These are phyloP conservation scores for Catocala nupta DNA, from an alignment of 2,888 invertebrate species.

Conservation along the genomic window DNA sequence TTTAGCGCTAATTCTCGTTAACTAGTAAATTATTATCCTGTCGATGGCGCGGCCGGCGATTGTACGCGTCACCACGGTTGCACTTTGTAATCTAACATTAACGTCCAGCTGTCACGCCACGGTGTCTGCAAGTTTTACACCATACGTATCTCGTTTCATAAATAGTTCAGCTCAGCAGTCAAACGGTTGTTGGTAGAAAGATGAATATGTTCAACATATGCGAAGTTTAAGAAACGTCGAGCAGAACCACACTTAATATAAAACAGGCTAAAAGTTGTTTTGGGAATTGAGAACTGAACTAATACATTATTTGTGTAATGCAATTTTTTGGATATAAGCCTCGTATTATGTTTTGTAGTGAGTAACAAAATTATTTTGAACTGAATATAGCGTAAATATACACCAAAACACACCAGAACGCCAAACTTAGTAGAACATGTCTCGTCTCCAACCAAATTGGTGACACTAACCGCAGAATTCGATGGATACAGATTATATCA, in stretches of 20 bases:
- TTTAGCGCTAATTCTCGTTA: conserved; percentile 23
- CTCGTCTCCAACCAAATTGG: too few species aligned
- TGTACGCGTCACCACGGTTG: conserved; percentile 24
- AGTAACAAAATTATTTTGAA: too few species aligned
- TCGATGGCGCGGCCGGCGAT: conserved; percentile 22
- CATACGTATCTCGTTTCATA: conserved; percentile 33
- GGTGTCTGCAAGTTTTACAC: conserved; percentile 26
- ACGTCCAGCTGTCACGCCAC: conserved; percentile 39
- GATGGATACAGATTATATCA: too few species aligned
- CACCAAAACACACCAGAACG: background rate
- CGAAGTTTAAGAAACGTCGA: too few species aligned
- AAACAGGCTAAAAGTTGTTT: too few species aligned
- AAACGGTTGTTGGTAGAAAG: conserved; percentile 7
- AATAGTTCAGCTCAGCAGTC: conserved; percentile 21
- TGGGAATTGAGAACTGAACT: too few species aligned
- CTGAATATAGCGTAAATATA: too few species aligned
- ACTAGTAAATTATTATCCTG: conserved; percentile 30
- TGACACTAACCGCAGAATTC: too few species aligned
- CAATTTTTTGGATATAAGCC: too few species aligned
- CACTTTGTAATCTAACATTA: conserved; percentile 37
- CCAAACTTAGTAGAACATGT: background rate
- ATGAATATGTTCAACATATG: background rate
- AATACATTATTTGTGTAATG: too few species aligned
- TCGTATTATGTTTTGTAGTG: too few species aligned
- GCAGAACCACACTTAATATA: too few species aligned